Conservation (phyloP, 2,113 vertebrate genomes). For the Indicator maculatus region DNA sequence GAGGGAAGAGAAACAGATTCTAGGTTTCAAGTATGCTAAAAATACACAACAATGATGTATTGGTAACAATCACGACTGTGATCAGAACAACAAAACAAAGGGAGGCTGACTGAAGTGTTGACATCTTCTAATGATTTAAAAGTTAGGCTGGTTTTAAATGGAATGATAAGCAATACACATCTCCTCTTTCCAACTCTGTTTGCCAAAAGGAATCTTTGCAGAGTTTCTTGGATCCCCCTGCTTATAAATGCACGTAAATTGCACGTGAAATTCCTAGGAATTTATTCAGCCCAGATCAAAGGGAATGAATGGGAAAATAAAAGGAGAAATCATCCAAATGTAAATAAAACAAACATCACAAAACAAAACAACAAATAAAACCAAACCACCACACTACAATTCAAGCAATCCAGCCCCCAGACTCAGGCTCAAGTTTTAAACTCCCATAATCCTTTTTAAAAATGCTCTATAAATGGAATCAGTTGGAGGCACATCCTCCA, state of each 20-base stretch:
- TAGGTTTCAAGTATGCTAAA: neutral
- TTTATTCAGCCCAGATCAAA: neutral
- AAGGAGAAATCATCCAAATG: no score
- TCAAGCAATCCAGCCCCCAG: neutral
- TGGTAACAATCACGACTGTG: neutral
- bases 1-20: neutral
- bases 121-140: neutral
- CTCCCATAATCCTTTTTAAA: neutral
- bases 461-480: neutral
- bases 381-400: neutral
- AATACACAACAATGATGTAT: neutral
- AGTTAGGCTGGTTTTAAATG: neutral
- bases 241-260: neutral
- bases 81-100: neutral
- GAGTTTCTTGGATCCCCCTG: neutral
- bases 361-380: neutral
- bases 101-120: neutral
- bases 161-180: neutral
- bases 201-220: conserved; percentile 39
- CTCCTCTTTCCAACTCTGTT: neutral
- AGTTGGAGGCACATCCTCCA: neutral
- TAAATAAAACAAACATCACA: no score
- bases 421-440: neutral
- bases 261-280: neutral
- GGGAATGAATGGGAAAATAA: neutral